Evolutionary conservation across 2,888 invertebrate genomes (phyloP).

Genomic region (Julus scandinavius): DNA sequence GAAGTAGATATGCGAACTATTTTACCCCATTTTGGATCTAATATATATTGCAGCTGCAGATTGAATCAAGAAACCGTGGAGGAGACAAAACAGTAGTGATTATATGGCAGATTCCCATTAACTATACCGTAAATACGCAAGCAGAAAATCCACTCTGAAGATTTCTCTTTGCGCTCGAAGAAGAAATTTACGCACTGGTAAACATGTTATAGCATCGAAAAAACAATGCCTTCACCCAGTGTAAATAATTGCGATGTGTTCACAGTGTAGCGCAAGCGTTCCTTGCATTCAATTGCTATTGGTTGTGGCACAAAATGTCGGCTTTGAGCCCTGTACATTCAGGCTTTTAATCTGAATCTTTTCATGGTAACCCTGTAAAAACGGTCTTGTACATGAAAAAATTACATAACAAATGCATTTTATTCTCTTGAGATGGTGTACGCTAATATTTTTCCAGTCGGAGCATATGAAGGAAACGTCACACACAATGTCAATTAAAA

Average conservation of each 20-base stretch:
- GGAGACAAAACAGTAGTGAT: not conserved
- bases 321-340: too few relatives aligned
- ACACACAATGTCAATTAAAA: too few relatives aligned
- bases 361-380: too few relatives aligned
- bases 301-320: too few relatives aligned
- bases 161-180: not conserved
- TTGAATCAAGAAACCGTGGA: constrained; percentile 27
- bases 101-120: not conserved
- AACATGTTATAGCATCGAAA: constrained; percentile 11
- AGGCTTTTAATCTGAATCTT: too few relatives aligned
- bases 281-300: not conserved
- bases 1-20: constrained; percentile 2
- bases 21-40: not conserved
- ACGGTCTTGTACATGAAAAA: too few relatives aligned
- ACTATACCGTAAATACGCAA: not conserved
- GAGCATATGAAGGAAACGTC: too few relatives aligned
- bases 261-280: not conserved
- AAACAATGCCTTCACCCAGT: constrained; percentile 12
- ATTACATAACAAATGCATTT: too few relatives aligned
- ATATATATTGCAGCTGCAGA: not conserved
- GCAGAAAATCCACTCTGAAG: not conserved
- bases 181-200: constrained; percentile 16
- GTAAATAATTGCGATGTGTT: constrained; percentile 12
- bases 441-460: too few relatives aligned
- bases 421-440: too few relatives aligned